These are phyloP conservation scores for Pithys albifrons DNA, from an alignment of 2,113 vertebrate species.

Conservation along the genomic window DNA sequence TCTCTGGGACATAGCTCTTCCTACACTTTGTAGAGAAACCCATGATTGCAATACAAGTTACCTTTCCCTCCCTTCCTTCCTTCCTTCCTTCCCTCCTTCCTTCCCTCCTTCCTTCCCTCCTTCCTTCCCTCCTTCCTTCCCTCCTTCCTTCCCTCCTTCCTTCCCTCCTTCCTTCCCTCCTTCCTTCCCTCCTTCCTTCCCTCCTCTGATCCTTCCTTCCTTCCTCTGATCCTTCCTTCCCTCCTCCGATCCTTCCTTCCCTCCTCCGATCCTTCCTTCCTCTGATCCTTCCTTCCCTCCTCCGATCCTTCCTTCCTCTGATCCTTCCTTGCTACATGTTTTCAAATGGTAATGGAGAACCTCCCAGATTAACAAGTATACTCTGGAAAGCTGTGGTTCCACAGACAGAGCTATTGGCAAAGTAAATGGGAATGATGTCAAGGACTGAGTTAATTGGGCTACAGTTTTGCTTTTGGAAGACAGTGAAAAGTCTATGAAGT, in stretches of 20 bases:
- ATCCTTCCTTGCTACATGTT: not conserved
- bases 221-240: not conserved
- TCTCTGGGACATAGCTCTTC: constrained; percentile 5
- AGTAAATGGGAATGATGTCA: not conserved
- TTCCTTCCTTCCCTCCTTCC: not conserved
- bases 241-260: too few species aligned
- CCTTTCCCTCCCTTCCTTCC: not conserved
- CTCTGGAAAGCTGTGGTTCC: not conserved
- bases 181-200: too few species aligned
- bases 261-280: not conserved
- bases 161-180: too few species aligned
- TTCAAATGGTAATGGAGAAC: not conserved
- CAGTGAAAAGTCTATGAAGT: not conserved
- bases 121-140: too few species aligned
- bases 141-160: too few species aligned
- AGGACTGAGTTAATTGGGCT: not conserved
- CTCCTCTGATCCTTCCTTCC: not conserved
- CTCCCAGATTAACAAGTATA: not conserved
- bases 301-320: too few species aligned
- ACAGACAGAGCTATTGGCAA: not conserved
- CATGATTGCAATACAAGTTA: not conserved
- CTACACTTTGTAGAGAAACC: not conserved
- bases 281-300: not conserved
- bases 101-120: too few species aligned
- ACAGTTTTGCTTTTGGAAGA: not conserved